These are phyloP conservation scores for Pangasianodon hypophthalmus DNA, from an alignment of 2,113 vertebrate genomes.

Conservation along the genomic window DNA sequence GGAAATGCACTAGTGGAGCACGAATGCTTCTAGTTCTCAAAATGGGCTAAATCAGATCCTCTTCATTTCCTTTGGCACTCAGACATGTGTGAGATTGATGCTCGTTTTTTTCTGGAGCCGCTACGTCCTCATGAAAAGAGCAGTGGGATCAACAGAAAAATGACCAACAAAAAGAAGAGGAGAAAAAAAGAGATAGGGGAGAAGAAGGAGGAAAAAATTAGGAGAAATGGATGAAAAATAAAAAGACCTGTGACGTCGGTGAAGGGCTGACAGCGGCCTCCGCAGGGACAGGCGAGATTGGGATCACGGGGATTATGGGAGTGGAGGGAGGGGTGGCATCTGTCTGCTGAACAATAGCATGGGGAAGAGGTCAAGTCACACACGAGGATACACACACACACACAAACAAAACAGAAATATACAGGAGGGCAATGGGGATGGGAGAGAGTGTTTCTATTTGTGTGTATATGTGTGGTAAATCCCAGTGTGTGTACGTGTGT, in stretches of 20 bases:
- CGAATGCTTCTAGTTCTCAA: conserved; percentile 52
- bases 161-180: conserved; percentile 52
- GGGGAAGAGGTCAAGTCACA: conserved; percentile 71
- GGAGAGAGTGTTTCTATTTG: neutral
- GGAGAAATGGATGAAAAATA: conserved; percentile 73
- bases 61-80: conserved; percentile 33
- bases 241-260: conserved; percentile 88
- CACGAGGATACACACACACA: conserved; percentile 48
- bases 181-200: neutral
- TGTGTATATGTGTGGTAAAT: conserved; percentile 12
- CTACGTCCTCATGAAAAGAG: conserved; percentile 48
- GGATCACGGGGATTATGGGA: conserved; percentile 94
- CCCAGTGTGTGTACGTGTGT: conserved; percentile 25
- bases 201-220: conserved; percentile 46
- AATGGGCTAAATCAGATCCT: conserved; percentile 32
- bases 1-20: conserved; percentile 63
- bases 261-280: conserved; percentile 86
- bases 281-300: conserved; percentile 89
- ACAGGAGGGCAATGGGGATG: conserved; percentile 26
- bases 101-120: conserved; percentile 48
- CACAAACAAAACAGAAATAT: conserved; percentile 46
- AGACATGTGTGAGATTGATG: conserved; percentile 15
- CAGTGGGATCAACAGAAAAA: conserved; percentile 59
- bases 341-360: conserved; percentile 88
- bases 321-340: conserved; percentile 86